Base-by-base conservation (phyloP, 2,888 invertebrate genomes). In the Mythimna lalbum region DNA sequence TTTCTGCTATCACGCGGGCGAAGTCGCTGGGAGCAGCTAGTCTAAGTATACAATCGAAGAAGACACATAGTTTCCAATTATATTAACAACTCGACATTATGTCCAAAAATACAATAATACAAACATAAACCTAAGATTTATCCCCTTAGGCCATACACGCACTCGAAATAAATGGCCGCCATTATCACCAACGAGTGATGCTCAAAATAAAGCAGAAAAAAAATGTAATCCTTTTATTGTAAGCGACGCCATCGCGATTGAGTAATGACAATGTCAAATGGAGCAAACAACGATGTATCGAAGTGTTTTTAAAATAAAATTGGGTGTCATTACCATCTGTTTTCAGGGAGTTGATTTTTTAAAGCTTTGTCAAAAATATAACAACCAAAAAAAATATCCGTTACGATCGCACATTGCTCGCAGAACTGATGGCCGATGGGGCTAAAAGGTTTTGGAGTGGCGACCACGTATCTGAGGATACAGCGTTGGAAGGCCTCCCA, bases 221-320 rank as follows among this genome's bases (percentile, higher is more conserved):
- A 65, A 55, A 55, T 52, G n/a, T 76, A 71, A 71, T 53, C 47
- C 62, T 63, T 79, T 79, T 72, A 65, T 81, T 78, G 71, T 17
- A 63, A 71, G 52, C 61, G 39, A 47, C 7, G 49, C 36, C 27
- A 64, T 52, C n/a, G 33, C 43, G 21, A 80, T 62, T 73, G 78
- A 82, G 61, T 73, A 53, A 78, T 82, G 50, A 27, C 69, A n/a
- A 53, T 53, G 53, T 55, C 36, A 50, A 78, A 77, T 63, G 52
- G 27, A 27, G 64, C 43, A 69, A 80, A 76, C 76, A 75, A 62
- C 53, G 23, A 69, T 69, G 43, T 55, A 64, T 80, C 56, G 31
- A 66, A 65, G 56, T 59, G 21, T 59, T 73, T 71, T 73, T 31
- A 17, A 64, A 64, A 72, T 61, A 49, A 65, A 76, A 62, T 49